phyloP scores from a whole-genome alignment of 2,888 invertebrate genomes.

The Lasius fuliginosus region DNA sequence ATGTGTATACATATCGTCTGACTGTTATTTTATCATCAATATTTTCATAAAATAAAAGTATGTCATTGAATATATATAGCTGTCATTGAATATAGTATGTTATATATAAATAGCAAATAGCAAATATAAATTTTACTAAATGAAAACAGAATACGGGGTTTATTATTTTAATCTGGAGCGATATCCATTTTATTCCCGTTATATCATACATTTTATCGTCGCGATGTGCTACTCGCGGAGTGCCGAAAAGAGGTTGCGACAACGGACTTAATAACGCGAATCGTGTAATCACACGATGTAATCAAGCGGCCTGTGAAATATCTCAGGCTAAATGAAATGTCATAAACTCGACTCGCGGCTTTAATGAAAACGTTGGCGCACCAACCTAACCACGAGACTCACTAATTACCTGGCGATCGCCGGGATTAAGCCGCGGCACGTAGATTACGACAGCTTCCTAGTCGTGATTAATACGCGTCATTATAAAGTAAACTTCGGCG shows the following conservation, averaged over 20 bases:
- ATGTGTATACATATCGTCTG: background rate
- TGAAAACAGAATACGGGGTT: too few relatives aligned
- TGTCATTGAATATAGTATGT: too few relatives aligned
- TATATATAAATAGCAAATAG: too few relatives aligned
- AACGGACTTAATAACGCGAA: constrained; percentile 20
- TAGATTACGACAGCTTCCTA: constrained; percentile 54
- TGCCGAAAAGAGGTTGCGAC: constrained; percentile 42
- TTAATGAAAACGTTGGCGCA: constrained; percentile 62
- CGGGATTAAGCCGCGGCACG: constrained; percentile 59
- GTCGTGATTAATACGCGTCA: constrained; percentile 67
- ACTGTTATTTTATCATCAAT: too few relatives aligned
- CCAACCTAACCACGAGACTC: constrained; percentile 32
- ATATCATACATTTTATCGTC: constrained; percentile 17
- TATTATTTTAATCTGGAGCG: background rate
- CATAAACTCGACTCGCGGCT: constrained; percentile 43
- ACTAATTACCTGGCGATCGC: constrained; percentile 62
- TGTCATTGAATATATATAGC: too few relatives aligned
- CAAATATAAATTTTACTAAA: too few relatives aligned
- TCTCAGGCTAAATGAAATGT: constrained; percentile 54
- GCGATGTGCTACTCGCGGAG: background rate
- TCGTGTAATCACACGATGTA: constrained; percentile 51
- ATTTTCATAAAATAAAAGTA: too few relatives aligned
- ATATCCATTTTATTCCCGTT: background rate
- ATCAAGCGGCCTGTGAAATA: constrained; percentile 52
- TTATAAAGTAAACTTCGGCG: constrained; percentile 59